Evolutionary conservation across 2,888 invertebrate genomes (phyloP).

Genomic region (Ctenicera cuprea): DNA sequence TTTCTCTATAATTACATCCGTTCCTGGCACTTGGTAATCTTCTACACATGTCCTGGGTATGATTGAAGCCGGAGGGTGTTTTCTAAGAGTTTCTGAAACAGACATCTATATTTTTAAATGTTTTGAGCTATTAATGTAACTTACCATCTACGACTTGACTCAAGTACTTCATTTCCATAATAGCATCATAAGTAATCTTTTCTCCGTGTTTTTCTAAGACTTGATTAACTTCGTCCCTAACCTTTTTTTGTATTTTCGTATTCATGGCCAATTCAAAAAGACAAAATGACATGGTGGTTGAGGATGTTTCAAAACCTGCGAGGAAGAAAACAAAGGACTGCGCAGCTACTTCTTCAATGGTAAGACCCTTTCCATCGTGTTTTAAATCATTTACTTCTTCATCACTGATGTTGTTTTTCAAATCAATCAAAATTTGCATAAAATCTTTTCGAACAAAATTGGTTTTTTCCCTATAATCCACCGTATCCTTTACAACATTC

Average conservation of each 20-base stretch:
- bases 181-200: conserved; percentile 71
- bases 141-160: conserved; percentile 70
- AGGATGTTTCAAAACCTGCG: conserved; percentile 70
- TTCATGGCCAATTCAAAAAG: conserved; percentile 74
- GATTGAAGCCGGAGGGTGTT: conserved; percentile 63
- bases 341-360: conserved; percentile 53
- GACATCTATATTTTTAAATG: not conserved
- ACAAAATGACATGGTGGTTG: conserved; percentile 70
- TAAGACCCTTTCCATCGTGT: conserved; percentile 16
- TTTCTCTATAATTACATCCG: conserved; percentile 63
- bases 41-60: conserved; percentile 55
- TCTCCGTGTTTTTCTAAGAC: conserved; percentile 68
- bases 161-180: conserved; percentile 73
- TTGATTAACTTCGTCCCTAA: conserved; percentile 69
- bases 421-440: conserved; percentile 73
- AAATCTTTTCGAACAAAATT: conserved; percentile 74
- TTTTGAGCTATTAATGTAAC: not conserved
- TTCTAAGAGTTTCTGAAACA: conserved; percentile 66
- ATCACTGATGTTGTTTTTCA: conserved; percentile 61
- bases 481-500: conserved; percentile 69
- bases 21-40: conserved; percentile 63
- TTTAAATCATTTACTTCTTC: not conserved
- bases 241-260: conserved; percentile 70
- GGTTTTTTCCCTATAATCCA: conserved; percentile 71
- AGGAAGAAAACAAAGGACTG: conserved; percentile 63